Conservation (phyloP, 1,140 invertebrate species). For the Arctopsyche grandis region DNA sequence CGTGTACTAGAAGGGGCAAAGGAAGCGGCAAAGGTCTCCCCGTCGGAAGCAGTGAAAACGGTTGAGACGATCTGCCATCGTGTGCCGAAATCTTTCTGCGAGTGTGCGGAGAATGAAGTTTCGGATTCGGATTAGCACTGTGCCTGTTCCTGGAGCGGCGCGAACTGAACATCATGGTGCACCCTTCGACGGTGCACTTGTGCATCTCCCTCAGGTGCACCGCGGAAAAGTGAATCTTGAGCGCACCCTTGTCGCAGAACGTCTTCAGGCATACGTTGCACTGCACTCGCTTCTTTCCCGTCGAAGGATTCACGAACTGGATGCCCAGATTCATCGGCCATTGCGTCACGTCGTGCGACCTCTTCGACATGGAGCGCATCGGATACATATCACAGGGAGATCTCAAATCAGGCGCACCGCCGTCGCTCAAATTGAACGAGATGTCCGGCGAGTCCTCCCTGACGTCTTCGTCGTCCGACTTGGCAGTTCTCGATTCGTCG, state of each 20-base stretch:
- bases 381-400: constrained; percentile 54
- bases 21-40: constrained; percentile 64
- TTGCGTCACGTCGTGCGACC: constrained; percentile 56
- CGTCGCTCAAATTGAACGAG: constrained; percentile 55
- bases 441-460: constrained; percentile 52
- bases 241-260: constrained; percentile 99
- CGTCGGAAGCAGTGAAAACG: constrained; percentile 79
- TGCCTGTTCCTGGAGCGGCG: constrained; percentile 79
- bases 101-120: constrained; percentile 94
- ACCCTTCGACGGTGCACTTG: constrained; percentile 81
- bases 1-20: constrained; percentile 64
- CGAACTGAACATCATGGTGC: constrained; percentile 84
- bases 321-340: constrained; percentile 86
- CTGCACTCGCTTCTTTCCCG: constrained; percentile 96
- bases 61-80: constrained; percentile 87
- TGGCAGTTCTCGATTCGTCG: constrained; percentile 53
- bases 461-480: constrained; percentile 51
- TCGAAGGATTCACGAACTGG: constrained; percentile 90
- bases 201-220: constrained; percentile 86
- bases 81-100: constrained; percentile 92
- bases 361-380: constrained; percentile 52
- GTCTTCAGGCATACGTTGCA: constrained; percentile 99
- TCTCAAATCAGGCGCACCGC: constrained; percentile 58
- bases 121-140: constrained; percentile 98
- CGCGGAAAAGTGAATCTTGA: constrained; percentile 99